Conservation (phyloP, 1,140 invertebrate genomes). For the Nasonia vitripennis region DNA sequence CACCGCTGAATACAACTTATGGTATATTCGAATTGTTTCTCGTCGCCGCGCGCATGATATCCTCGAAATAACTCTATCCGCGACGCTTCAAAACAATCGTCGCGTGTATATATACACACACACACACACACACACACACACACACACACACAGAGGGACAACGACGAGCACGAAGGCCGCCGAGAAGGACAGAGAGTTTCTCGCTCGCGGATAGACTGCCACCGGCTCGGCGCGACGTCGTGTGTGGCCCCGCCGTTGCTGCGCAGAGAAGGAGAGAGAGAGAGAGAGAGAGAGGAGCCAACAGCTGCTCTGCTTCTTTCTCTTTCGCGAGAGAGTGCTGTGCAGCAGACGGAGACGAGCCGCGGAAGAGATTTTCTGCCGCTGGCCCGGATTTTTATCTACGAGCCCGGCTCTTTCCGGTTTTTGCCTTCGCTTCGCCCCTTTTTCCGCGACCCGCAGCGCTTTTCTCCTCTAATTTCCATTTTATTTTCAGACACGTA, state of each 20-base stretch:
- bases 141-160: conserved; percentile 19
- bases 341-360: conserved; percentile 36
- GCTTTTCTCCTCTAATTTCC: conserved; percentile 7
- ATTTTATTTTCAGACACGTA: too few relatives aligned
- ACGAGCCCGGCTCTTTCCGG: neutral
- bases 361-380: conserved; percentile 40
- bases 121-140: conserved; percentile 28
- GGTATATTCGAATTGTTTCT: too few relatives aligned
- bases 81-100: neutral
- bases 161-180: conserved; percentile 36
- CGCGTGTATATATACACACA: conserved; percentile 2
- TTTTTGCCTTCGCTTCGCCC: neutral
- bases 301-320: conserved; percentile 36
- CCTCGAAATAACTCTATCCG: neutral
- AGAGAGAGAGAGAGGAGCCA: conserved; percentile 29
- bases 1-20: too few relatives aligned
- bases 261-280: conserved; percentile 15
- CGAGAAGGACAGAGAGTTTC: conserved; percentile 15
- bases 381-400: conserved; percentile 44
- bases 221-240: conserved; percentile 55
- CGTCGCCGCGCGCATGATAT: too few relatives aligned
- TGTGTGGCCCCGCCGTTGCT: conserved; percentile 56
- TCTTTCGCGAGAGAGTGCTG: conserved; percentile 13
- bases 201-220: conserved; percentile 49
- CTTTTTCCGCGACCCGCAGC: neutral